Evolutionary conservation across 2,113 vertebrate genomes (phyloP), one percentile per base, ranked within the genome.

Genomic region (Atractosteus spatula): DNA sequence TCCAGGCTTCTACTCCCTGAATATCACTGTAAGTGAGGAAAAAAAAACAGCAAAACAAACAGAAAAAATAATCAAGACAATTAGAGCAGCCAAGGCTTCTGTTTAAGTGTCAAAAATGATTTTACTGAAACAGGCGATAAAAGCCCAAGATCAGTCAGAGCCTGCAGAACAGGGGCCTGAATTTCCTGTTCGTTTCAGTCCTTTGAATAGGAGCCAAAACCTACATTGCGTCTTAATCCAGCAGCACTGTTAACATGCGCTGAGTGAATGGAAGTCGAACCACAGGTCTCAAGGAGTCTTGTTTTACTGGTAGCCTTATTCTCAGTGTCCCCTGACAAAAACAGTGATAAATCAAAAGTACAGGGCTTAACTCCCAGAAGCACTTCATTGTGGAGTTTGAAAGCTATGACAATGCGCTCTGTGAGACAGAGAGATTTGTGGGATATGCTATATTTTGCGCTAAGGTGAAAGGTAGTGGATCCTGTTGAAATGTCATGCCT

Each of bases 21-120:
- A 51, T 44, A 44, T 45, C 41, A 1, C 10, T 51, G 47, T 5
- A 51, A 51, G 47, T 43, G 74, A 66, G 71, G 71, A 70, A 69
- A 70, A 71, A 74, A 61, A 72, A 73, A 77, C 71, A 76, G 73
- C 47, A 51, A 79, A 73, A 74, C 56, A 69, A 69, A n/a, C 16
- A 42, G 43, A 17, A 11, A 74, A 81, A 81, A 81, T 77, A 83
- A 80, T 70, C 76, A 79, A 72, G 68, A 77, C 75, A 72, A 77
- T 79, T 79, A 79, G 67, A 13, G 13, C 51, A 14, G 79, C 71
- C 69, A 74, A 70, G 69, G 66, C 77, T 78, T 62, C 77, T 72
- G 76, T 74, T 72, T 61, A 74, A 66, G 51, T 69, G 67, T 76
- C 69, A 66, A 13, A 54, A 72, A 57, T 68, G 43, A 77, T 76